Base-by-base conservation (phyloP, 2,888 invertebrate genomes). In the Caenorhabditis uteleia region DNA sequence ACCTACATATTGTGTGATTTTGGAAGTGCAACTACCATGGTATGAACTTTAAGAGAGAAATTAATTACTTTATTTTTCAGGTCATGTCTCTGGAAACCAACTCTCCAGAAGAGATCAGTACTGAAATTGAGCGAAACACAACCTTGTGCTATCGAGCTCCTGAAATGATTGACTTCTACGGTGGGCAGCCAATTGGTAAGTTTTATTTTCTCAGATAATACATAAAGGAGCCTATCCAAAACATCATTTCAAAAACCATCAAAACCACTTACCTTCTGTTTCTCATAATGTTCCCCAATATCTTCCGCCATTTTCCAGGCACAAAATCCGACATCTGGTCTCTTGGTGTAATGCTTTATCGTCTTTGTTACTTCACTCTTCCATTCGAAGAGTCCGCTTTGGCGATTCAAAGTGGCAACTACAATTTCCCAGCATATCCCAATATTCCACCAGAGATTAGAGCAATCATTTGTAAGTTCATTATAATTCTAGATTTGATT, bases 331-430 rank as follows among this genome's bases (percentile, higher is more conserved):
- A 82, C 47, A 76, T 81, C 16, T 82, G 82, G 82, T 92, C 93
- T 23, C 85, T 93, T 56, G 93, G 93, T 48, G 92, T 92, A 86
- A 86, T 93, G 79, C 86, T 93, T 45, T 93, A 91, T 84, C 91
- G 92, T 84, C 87, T 94, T 75, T 92, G 92, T 85, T 94, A 90
- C 85, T 93, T 93, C 84, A 88, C 89, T 33, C 87, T 92, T 81
- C 93, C 93, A 47, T 93, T 93, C 85, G 93, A 91, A 27, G 93
- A 94, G 84, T 92, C 91, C 82, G 89, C 91, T n/a, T 86, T 93
- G 75, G 93, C 93, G 48, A 93, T 94, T 82, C 92, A 92, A 84
- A 91, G 90, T 84, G 92, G 91, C 48, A 89, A 90, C 82, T 91
- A 92, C 84, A 88, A 88, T 71, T 90, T 93, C 85, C 93, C 93